A percentile compares a stretch with the other conserved stretches of the same genome.
phyloP scores from a whole-genome alignment of 1,140 invertebrate genomes.

The Drosophila sproati region DNA sequence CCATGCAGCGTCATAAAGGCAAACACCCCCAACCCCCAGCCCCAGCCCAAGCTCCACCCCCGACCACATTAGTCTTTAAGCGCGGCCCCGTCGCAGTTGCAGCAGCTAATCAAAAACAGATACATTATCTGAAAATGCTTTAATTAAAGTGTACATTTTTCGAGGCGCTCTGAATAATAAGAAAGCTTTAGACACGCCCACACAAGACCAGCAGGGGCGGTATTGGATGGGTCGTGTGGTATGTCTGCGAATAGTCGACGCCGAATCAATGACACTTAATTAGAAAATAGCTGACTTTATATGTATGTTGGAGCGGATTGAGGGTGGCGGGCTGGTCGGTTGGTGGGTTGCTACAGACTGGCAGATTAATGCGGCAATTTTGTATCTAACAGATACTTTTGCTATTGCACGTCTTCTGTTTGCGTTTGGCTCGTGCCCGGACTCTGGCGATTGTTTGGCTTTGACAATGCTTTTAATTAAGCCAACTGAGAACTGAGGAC shows the following conservation, averaged over 20 bases:
- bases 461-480: conserved; percentile 72
- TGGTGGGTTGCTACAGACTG: conserved; percentile 1
- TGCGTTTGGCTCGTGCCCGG: conserved; percentile 45
- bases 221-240: neutral
- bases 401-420: conserved; percentile 34
- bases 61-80: conserved; percentile 1
- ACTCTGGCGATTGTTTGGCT: conserved; percentile 50
- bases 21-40: neutral
- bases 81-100: conserved; percentile 8
- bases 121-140: conserved; percentile 65
- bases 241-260: conserved; percentile 9
- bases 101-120: conserved; percentile 74
- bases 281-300: conserved; percentile 60
- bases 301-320: no score
- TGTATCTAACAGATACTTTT: conserved; percentile 45
- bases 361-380: conserved; percentile 51
- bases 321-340: no score
- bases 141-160: conserved; percentile 76
- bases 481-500: conserved; percentile 22
- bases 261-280: conserved; percentile 78
- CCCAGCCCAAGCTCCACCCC: no score
- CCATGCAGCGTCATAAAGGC: conserved; percentile 18
- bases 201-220: neutral
- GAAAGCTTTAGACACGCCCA: conserved; percentile 50
- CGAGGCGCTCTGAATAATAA: conserved; percentile 10